phyloP scores from a whole-genome alignment of 2,888 invertebrate genomes.

The Lasioglossum calceatum region DNA sequence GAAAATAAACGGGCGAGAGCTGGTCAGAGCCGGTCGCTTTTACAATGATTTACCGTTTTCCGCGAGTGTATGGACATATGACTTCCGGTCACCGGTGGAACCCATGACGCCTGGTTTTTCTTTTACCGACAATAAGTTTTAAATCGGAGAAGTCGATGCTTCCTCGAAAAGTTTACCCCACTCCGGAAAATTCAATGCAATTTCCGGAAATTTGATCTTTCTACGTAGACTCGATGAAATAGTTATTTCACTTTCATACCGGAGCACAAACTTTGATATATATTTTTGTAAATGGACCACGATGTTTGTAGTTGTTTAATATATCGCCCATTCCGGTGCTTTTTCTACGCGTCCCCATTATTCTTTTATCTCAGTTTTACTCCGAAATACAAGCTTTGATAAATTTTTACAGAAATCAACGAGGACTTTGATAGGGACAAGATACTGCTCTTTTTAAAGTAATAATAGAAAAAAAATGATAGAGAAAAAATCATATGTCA shows the following conservation, averaged over 20 bases:
- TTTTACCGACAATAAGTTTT: neutral
- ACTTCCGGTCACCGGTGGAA: constrained; percentile 75
- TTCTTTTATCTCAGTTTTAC: neutral
- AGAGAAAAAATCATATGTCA: too few species aligned
- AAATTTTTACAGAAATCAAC: neutral
- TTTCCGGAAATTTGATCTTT: neutral
- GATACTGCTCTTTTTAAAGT: too few species aligned
- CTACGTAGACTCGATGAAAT: too few species aligned
- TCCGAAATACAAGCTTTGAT: neutral
- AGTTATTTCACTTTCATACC: neutral
- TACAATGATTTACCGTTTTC: constrained; percentile 81
- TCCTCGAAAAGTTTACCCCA: neutral
- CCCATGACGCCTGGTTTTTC: neutral
- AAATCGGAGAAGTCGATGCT: neutral
- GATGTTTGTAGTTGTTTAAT: neutral
- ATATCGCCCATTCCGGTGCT: neutral
- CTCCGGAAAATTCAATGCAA: neutral
- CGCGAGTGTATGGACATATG: constrained; percentile 83
- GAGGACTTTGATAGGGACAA: neutral
- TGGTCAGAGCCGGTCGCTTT: constrained; percentile 53
- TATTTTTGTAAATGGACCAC: neutral
- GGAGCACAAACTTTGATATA: neutral
- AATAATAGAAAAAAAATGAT: too few species aligned
- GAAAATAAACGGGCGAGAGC: constrained; percentile 47
- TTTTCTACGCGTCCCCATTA: neutral